Evolutionary conservation across 23 tunicate species (phyloP).

Genomic region (Trididemnum clinides): DNA sequence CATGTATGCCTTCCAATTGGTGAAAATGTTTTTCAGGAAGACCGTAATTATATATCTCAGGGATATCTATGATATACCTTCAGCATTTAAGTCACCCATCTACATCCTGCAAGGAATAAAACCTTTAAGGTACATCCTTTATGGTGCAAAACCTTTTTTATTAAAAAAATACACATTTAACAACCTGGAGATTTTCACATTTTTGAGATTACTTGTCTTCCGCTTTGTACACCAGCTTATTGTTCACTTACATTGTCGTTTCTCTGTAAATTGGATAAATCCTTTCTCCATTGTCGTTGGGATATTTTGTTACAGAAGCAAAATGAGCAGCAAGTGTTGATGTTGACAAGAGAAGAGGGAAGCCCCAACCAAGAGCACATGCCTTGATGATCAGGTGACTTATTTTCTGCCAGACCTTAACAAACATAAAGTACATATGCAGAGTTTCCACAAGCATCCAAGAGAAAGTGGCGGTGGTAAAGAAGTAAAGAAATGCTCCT

Average conservation of each 20-base stretch:
- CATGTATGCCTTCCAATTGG: no score
- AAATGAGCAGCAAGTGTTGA: conserved; percentile 60
- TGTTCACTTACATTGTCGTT: conserved; percentile 61
- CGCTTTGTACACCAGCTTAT: no score
- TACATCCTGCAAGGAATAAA: no score
- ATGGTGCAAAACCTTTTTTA: no score
- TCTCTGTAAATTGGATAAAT: conserved; percentile 69
- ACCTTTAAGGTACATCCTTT: no score
- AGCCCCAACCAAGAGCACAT: conserved; percentile 63
- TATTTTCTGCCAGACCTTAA: conserved; percentile 51
- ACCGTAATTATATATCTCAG: no score
- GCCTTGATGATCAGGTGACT: conserved; percentile 47
- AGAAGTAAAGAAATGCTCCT: conserved; percentile 76
- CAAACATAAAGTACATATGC: conserved; percentile 87
- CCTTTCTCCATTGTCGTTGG: not conserved
- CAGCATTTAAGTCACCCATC: no score
- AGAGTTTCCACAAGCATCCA: conserved; percentile 86
- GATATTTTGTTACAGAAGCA: conserved; percentile 2
- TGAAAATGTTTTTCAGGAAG: no score
- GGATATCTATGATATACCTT: no score
- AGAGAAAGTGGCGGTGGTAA: conserved; percentile 63
- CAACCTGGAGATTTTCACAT: no score
- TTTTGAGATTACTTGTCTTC: no score
- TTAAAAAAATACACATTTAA: no score
- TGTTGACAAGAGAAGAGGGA: conserved; percentile 54